Evolutionary conservation across 1,140 invertebrate species (phyloP).

Genomic region (Gonioctena quinquepunctata): DNA sequence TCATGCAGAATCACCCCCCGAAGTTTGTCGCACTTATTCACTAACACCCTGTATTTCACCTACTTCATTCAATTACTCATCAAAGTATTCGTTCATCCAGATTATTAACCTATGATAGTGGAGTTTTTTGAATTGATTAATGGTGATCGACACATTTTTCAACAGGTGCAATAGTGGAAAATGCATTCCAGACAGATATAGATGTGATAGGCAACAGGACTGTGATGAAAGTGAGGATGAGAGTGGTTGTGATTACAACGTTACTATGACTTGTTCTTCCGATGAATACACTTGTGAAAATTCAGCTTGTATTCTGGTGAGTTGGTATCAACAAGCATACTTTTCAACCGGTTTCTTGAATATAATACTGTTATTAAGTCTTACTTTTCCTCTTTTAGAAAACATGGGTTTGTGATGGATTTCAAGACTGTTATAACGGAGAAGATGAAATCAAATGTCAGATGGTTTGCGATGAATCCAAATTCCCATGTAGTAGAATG

Average conservation of each 20-base stretch:
- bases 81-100: no score
- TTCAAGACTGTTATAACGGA: conserved; percentile 78
- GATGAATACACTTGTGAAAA: conserved; percentile 72
- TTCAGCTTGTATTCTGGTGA: conserved; percentile 73
- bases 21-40: no score
- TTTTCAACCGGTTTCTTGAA: no score
- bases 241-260: conserved; percentile 67
- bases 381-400: conserved; percentile 58
- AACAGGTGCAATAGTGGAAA: conserved; percentile 62
- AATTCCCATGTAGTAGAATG: conserved; percentile 66
- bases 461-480: conserved; percentile 71
- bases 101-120: no score
- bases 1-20: no score
- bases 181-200: conserved; percentile 76
- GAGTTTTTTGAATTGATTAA: no score
- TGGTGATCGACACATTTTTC: no score
- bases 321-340: no score
- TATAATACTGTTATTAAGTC: no score
- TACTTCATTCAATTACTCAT: no score
- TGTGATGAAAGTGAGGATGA: conserved; percentile 85
- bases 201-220: conserved; percentile 82
- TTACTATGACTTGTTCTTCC: conserved; percentile 64
- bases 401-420: conserved; percentile 84
- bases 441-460: conserved; percentile 81
- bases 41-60: no score